Evolutionary conservation across 2,797 vertebrate genomes (phyloP), one percentile per base, ranked within the genome.

Genomic region (Karalla daura): DNA sequence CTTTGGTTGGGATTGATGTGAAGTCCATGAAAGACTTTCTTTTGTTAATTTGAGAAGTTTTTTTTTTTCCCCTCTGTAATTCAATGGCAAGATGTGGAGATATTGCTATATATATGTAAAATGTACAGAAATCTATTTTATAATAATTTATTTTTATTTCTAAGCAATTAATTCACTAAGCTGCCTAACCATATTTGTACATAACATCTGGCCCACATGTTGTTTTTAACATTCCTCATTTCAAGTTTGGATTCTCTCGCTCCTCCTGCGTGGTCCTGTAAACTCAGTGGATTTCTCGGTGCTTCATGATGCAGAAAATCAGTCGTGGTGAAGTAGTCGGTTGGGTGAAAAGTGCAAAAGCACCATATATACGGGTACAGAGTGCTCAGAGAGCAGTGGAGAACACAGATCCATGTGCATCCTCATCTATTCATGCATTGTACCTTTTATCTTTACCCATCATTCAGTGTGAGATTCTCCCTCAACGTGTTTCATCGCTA

Each of bases 81-180:
- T 92, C 83, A 88, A 89, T 74, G 88, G 89, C 88, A 91, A 90
- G 76, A 90, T 86, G 88, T 87, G 87, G 90, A 92, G 78, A 88
- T 86, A 87, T 92, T 92, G 88, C 86, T 93, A 91, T 94, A 92
- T 93, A 92, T 93, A 92, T 93, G 95, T 98, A 96, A 97, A 97
- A 96, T 98, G 96, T 98, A 98, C 96, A 99, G 96, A 99, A 96
- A 98, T 98, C 94, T 99, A 98, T 98, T 99, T 98, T 99, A 99
- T 99, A 96, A 97, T 99, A 98, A 98, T 98, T 99, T 99, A 98
- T 99, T 99, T 94, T 94, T 94, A 93, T 94, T 94, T 96, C 89
- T 95, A 94, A 98, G 96, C 95, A 97, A 98, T 97, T 97, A 97
- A 98, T 97, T 97, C 96, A 99, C 97, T 97, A 96, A 97, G 96